Percentiles rank a stretch among this genome's conserved stretches.
Conservation (phyloP, 1,140 invertebrate species). For the Conus betulinus region DNA sequence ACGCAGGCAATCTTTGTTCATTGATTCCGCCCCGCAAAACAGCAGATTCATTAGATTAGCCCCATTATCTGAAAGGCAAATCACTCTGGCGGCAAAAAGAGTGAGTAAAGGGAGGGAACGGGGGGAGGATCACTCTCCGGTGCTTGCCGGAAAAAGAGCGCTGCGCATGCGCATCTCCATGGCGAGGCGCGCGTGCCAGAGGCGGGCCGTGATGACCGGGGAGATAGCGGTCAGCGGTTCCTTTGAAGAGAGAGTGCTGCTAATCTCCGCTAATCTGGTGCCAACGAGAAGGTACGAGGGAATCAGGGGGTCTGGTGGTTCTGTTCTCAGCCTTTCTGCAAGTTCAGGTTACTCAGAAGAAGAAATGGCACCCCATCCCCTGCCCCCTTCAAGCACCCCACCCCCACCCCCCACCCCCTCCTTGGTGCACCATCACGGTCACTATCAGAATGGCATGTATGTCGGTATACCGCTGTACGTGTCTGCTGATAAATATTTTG, state of each 20-base stretch:
- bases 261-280: slow-evolving; percentile 35
- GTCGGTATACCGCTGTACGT: no score
- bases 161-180: slow-evolving; percentile 12
- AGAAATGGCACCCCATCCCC: not conserved
- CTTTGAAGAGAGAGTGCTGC: slow-evolving; percentile 33
- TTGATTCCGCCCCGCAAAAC: slow-evolving; percentile 27
- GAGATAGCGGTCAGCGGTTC: slow-evolving; percentile 25
- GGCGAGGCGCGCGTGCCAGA: slow-evolving; percentile 27
- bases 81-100: slow-evolving; percentile 1
- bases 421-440: no score
- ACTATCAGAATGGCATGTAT: no score
- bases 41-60: slow-evolving; percentile 34
- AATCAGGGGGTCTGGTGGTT: not conserved
- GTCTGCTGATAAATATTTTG: no score
- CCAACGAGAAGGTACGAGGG: not conserved
- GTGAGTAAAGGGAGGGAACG: not conserved
- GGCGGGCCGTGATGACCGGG: slow-evolving; percentile 24
- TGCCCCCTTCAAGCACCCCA: no score
- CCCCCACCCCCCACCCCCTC: no score
- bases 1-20: slow-evolving; percentile 9
- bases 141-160: not conserved
- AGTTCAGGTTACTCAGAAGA: not conserved
- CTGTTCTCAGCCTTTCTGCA: not conserved
- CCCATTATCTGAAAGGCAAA: slow-evolving; percentile 26
- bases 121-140: no score